Evolutionary conservation across 2,113 vertebrate genomes (phyloP).

Genomic region (Blennius ocellaris): DNA sequence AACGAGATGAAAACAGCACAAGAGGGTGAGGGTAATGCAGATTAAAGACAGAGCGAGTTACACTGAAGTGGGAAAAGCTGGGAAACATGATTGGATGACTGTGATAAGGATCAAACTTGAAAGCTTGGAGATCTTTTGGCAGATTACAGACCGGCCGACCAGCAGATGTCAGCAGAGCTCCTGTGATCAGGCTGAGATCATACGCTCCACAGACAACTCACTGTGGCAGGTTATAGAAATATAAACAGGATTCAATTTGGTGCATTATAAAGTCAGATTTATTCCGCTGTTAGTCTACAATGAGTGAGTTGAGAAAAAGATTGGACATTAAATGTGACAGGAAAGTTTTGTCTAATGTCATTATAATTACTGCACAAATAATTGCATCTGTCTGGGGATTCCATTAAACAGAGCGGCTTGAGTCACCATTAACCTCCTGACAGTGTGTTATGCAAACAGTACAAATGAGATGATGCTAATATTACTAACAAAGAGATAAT

Average conservation of each 20-base stretch:
- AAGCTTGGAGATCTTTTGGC: conserved; percentile 55
- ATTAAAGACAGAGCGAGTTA: conserved; percentile 57
- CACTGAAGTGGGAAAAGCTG: conserved; percentile 36
- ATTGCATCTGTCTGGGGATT: conserved; percentile 48
- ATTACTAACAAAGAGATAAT: conserved; percentile 46
- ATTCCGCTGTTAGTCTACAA: conserved; percentile 40
- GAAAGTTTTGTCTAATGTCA: conserved; percentile 38
- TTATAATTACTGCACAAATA: conserved; percentile 53
- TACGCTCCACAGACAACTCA: conserved; percentile 33
- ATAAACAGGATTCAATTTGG: conserved; percentile 33
- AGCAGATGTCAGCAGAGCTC: conserved; percentile 69
- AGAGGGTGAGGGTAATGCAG: conserved; percentile 29
- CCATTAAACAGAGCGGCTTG: conserved; percentile 34
- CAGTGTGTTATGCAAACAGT: conserved; percentile 45
- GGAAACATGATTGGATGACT: conserved; percentile 54
- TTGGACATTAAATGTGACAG: conserved; percentile 24
- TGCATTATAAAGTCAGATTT: conserved; percentile 42
- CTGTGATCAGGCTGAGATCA: conserved; percentile 47
- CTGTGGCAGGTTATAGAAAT: conserved; percentile 40
- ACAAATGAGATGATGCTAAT: conserved; percentile 44
- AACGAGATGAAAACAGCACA: conserved; percentile 28
- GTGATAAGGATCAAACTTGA: conserved; percentile 57
- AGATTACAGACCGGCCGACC: conserved; percentile 66
- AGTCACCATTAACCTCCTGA: conserved; percentile 49
- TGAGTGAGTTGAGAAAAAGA: conserved; percentile 25